A percentile compares a stretch with the other conserved stretches of the same genome.
Evolutionary conservation across 2,797 vertebrate species (phyloP).

Genomic region (Synanceia verrucosa): DNA sequence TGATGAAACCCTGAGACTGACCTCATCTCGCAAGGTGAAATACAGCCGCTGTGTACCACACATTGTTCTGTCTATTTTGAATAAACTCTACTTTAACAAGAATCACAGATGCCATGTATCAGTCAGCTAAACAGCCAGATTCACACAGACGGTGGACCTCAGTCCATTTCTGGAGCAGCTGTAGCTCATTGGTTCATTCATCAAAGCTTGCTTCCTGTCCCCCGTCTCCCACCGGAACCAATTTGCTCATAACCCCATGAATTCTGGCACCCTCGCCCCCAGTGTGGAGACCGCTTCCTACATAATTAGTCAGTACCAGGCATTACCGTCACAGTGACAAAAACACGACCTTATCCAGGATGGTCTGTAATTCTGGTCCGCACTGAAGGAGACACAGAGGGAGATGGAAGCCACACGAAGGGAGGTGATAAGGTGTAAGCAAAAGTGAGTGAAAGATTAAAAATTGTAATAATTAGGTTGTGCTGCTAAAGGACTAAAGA

Average conservation of each 20-base stretch:
- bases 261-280: slow-evolving; percentile 63
- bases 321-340: slow-evolving; percentile 74
- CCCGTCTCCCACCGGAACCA: slow-evolving; percentile 77
- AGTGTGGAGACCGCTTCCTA: slow-evolving; percentile 58
- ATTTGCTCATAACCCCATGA: slow-evolving; percentile 79
- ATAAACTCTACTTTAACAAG: slow-evolving; percentile 23
- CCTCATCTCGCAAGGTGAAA: slow-evolving; percentile 4
- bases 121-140: slow-evolving; percentile 58
- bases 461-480: slow-evolving; percentile 70
- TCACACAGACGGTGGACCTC: slow-evolving; percentile 39
- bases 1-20: slow-evolving; percentile 10
- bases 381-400: slow-evolving; percentile 41
- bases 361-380: slow-evolving; percentile 61
- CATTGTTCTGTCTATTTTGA: slow-evolving; percentile 36
- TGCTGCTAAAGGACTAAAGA: slow-evolving; percentile 58
- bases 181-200: slow-evolving; percentile 78
- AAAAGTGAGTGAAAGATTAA: slow-evolving; percentile 69
- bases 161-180: slow-evolving; percentile 54
- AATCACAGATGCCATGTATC: slow-evolving; percentile 34
- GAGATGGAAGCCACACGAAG: slow-evolving; percentile 35
- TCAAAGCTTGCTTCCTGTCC: slow-evolving; percentile 77
- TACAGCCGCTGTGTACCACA: slow-evolving; percentile 3
- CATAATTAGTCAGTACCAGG: slow-evolving; percentile 76
- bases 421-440: slow-evolving; percentile 60
- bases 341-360: slow-evolving; percentile 75